Conservation (phyloP, 2,888 invertebrate genomes). For the Cyclophora punctaria region DNA sequence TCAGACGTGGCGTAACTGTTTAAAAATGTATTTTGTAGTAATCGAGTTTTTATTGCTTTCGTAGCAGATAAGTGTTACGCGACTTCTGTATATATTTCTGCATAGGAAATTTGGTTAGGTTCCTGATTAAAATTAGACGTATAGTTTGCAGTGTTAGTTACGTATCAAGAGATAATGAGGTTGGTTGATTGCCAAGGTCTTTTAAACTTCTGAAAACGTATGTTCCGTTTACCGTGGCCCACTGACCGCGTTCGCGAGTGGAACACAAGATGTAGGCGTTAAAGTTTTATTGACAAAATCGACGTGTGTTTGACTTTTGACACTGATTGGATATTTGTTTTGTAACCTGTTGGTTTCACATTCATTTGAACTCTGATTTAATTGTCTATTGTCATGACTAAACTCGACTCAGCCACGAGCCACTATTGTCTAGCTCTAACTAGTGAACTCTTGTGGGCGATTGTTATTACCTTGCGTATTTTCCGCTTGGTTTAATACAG, state of each 20-base stretch:
- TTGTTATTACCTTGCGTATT: slow-evolving; percentile 4
- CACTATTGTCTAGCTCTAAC: slow-evolving; percentile 4
- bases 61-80: not conserved
- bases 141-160: slow-evolving; percentile 10
- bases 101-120: not conserved
- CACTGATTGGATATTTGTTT: slow-evolving; percentile 17
- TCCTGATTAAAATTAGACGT: not conserved
- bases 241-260: slow-evolving; percentile 60
- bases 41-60: no score
- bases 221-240: slow-evolving; percentile 56
- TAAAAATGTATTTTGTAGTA: no score
- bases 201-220: slow-evolving; percentile 29
- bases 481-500: slow-evolving; percentile 14
- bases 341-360: slow-evolving; percentile 10
- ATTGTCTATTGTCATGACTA: not conserved
- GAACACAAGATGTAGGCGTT: slow-evolving; percentile 48
- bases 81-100: not conserved
- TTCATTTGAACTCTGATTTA: not conserved
- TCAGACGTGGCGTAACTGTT: no score
- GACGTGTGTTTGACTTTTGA: slow-evolving; percentile 15
- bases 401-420: slow-evolving; percentile 6
- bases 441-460: not conserved
- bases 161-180: slow-evolving; percentile 7
- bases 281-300: slow-evolving; percentile 37
- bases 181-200: slow-evolving; percentile 39